A percentile compares a stretch with the other conserved stretches of the same genome.
phyloP scores from a whole-genome alignment of 2,113 vertebrate genomes.

The Nesoenas mayeri region DNA sequence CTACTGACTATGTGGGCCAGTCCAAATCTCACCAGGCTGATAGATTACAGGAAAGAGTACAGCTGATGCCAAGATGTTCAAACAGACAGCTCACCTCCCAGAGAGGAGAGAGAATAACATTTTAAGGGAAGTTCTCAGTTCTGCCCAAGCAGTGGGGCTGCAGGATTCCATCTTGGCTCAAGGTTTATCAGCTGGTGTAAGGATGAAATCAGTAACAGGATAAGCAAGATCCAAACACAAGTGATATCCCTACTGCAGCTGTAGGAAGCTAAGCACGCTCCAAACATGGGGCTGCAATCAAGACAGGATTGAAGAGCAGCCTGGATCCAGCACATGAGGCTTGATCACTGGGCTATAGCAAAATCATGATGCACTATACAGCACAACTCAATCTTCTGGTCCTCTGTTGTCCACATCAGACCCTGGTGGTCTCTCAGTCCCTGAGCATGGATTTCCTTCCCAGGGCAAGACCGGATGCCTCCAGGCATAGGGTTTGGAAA shows the following conservation, averaged over 20 bases:
- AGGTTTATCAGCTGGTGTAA: not conserved
- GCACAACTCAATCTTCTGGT: not conserved
- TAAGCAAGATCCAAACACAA: not conserved
- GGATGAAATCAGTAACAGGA: not conserved
- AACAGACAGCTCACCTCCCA: not conserved
- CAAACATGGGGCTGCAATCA: not conserved
- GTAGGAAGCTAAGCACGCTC: not conserved
- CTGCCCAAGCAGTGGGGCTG: not conserved
- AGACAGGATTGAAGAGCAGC: not conserved
- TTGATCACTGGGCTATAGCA: not conserved
- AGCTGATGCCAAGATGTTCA: not conserved
- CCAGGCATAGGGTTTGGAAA: not conserved
- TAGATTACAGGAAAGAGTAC: not conserved
- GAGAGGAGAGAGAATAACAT: not conserved
- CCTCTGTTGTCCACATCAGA: not conserved
- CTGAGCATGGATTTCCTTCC: not conserved
- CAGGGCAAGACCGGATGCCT: not conserved
- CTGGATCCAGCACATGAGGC: not conserved
- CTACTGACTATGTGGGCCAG: rapidly evolving
- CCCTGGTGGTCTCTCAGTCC: not conserved
- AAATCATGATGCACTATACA: rapidly evolving
- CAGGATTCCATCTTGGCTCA: not conserved
- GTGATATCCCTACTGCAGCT: not conserved
- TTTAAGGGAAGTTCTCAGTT: not conserved
- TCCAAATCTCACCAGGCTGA: too few species aligned